Conservation (phyloP, 53 echinoderm and acorn worm genomes). For the Patiria pectinifera region DNA sequence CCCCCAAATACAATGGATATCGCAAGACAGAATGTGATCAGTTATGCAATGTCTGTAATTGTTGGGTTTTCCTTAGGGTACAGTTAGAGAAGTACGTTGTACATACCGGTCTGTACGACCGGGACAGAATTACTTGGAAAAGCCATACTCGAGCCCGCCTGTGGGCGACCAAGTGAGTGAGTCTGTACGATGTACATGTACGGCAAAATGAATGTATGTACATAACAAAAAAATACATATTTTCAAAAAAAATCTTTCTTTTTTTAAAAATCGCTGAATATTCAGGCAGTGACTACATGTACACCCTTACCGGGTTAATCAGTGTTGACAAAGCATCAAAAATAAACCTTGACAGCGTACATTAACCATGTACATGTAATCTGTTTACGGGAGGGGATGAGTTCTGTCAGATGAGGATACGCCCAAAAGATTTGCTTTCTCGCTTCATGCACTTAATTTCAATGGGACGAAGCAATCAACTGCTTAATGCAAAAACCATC, state of each 20-base stretch:
- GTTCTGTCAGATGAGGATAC: conserved; percentile 3
- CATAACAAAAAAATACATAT: not conserved
- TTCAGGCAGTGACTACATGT: not conserved
- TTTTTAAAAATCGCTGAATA: not conserved
- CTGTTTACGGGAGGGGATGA: not conserved
- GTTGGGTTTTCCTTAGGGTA: not conserved
- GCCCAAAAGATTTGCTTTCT: conserved; percentile 8
- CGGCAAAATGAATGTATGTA: not conserved
- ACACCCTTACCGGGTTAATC: not conserved
- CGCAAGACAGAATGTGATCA: no score
- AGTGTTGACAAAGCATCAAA: not conserved
- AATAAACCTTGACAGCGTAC: conserved; percentile 7
- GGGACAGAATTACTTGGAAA: no score
- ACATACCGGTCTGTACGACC: not conserved
- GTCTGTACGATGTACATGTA: not conserved
- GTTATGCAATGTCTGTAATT: no score
- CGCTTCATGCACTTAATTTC: conserved; percentile 8
- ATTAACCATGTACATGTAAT: conserved; percentile 24
- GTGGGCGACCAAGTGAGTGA: no score
- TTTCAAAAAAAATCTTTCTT: no score
- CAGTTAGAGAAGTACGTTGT: not conserved
- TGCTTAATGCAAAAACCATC: not conserved
- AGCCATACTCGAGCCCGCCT: no score
- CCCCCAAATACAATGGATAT: no score
- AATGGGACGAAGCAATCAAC: not conserved